Evolutionary conservation across 2,888 invertebrate genomes (phyloP).

Genomic region (Meiosimyza platycephala): DNA sequence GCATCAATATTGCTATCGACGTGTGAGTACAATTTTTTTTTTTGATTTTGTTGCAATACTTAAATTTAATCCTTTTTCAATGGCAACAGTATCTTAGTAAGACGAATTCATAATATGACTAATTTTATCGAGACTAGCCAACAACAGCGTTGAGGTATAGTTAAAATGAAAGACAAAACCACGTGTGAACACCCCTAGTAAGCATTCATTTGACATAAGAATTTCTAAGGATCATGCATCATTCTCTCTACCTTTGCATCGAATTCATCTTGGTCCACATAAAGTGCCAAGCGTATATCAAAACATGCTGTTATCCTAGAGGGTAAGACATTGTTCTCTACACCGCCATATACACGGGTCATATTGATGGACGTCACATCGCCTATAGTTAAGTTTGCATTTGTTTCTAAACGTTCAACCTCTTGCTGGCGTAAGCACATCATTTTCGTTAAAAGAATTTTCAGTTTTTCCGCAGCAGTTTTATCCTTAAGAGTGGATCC

Average conservation of each 20-base stretch:
- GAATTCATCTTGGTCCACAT: slow-evolving; percentile 57
- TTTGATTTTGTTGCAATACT: no score
- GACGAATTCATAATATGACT: no score
- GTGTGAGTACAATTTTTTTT: no score
- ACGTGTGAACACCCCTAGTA: no score
- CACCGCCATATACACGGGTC: slow-evolving; percentile 85
- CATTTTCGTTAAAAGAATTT: slow-evolving; percentile 78
- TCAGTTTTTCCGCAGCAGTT: slow-evolving; percentile 87
- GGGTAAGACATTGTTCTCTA: slow-evolving; percentile 92
- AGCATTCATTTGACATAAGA: no score
- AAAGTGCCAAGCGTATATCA: slow-evolving; percentile 75
- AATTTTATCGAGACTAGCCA: no score
- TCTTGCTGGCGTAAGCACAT: slow-evolving; percentile 70
- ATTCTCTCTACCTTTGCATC: slow-evolving; percentile 64
- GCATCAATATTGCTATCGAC: no score
- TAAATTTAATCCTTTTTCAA: no score
- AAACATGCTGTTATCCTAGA: slow-evolving; percentile 80
- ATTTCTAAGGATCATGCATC: no score
- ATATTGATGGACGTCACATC: slow-evolving; percentile 90
- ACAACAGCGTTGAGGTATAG: no score
- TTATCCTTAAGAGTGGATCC: slow-evolving; percentile 84
- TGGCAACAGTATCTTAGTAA: no score
- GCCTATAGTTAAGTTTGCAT: slow-evolving; percentile 78
- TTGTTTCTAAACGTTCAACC: slow-evolving; percentile 74
- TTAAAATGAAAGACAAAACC: no score